A percentile compares a stretch with the other conserved stretches of the same genome.
Evolutionary conservation across 2,113 vertebrate species (phyloP).

Genomic region (crab-eating macaque (Macaca fascicularis)): DNA sequence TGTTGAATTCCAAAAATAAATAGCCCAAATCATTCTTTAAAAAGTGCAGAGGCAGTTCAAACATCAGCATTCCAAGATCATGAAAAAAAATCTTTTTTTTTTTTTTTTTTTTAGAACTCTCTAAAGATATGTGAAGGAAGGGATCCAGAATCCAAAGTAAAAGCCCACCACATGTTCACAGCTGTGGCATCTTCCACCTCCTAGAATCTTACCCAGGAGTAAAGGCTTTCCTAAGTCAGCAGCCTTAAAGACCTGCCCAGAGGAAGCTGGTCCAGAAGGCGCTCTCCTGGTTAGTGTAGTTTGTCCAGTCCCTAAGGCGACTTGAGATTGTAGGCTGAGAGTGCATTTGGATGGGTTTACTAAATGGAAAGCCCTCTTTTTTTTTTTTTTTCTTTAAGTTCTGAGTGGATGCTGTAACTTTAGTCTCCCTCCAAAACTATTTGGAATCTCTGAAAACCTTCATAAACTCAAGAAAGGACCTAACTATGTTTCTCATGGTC

Average conservation of each 20-base stretch:
- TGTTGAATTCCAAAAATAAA: background rate
- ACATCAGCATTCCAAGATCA: background rate
- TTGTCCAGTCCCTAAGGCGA: background rate
- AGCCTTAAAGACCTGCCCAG: background rate
- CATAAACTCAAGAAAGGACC: background rate
- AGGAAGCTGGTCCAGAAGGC: background rate
- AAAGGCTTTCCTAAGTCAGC: background rate
- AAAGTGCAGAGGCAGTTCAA: background rate
- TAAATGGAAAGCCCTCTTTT: background rate
- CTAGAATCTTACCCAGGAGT: background rate
- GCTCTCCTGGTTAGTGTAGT: rapidly evolving
- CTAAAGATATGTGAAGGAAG: background rate
- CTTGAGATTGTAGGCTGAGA: background rate
- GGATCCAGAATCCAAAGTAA: background rate
- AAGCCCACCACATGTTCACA: background rate
- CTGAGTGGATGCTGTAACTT: background rate
- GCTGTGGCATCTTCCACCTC: background rate
- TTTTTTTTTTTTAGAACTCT: background rate
- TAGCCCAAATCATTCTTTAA: background rate
- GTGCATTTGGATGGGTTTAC: background rate
- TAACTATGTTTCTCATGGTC: background rate
- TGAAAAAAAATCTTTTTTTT: background rate
- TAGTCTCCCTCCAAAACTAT: background rate
- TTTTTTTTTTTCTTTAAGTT: background rate
- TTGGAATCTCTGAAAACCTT: background rate